Conservation (phyloP, 1,140 invertebrate species). For the Liolophura sinensis region DNA sequence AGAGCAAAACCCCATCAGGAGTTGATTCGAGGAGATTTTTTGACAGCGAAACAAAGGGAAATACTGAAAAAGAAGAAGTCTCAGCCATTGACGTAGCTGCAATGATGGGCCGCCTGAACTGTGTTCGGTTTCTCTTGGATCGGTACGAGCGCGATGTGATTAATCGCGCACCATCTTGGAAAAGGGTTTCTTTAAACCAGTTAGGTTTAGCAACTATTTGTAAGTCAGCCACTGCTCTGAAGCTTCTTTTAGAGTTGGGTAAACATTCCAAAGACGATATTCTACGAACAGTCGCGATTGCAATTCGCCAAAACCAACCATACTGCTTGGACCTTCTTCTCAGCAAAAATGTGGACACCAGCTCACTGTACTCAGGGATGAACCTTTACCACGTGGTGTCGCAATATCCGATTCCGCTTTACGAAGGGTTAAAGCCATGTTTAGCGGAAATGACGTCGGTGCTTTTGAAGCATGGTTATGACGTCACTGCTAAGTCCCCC, state of each 20-base stretch:
- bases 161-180: no score
- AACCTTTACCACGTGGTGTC: constrained; percentile 43
- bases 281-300: constrained; percentile 29
- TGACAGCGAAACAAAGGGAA: no score
- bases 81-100: constrained; percentile 41
- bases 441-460: constrained; percentile 37
- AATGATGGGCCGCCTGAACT: constrained; percentile 24
- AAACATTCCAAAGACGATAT: constrained; percentile 27
- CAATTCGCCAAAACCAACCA: constrained; percentile 24
- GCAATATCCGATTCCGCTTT: constrained; percentile 28
- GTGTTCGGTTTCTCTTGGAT: constrained; percentile 34
- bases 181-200: no score
- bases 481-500: constrained; percentile 26
- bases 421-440: constrained; percentile 21
- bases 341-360: constrained; percentile 20
- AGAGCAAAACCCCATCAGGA: no score
- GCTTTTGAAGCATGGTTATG: constrained; percentile 31
- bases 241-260: constrained; percentile 30
- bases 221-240: constrained; percentile 21
- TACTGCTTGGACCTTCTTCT: constrained; percentile 39
- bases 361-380: constrained; percentile 32
- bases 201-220: no score
- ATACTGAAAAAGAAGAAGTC: no score
- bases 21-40: no score
- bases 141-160: constrained; percentile 23